Conservation (phyloP, 2,113 vertebrate genomes). For the Phylloscopus trochilus region DNA sequence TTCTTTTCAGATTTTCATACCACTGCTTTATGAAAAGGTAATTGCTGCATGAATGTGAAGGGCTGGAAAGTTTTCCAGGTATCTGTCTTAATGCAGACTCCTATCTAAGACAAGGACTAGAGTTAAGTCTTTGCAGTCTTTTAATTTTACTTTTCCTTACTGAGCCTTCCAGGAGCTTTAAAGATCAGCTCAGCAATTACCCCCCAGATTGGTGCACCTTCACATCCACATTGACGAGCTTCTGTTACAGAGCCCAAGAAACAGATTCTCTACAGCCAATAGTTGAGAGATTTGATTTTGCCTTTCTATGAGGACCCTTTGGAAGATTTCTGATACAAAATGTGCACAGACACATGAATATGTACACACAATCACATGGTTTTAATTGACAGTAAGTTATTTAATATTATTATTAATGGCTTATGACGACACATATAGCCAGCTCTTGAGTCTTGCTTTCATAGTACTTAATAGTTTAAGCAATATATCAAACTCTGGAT, state of each 20-base stretch:
- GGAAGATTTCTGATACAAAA: neutral
- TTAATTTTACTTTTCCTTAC: neutral
- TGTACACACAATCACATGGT: neutral
- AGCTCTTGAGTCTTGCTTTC: neutral
- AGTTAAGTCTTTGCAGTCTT: neutral
- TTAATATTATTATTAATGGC: neutral
- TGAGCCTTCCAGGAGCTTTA: neutral
- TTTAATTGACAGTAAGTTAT: neutral
- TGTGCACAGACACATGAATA: neutral
- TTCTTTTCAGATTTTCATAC: neutral
- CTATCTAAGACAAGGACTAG: neutral
- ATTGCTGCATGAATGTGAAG: neutral
- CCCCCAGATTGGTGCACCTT: neutral
- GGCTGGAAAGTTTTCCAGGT: neutral
- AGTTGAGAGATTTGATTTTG: neutral
- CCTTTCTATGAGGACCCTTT: neutral
- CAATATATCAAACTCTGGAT: neutral
- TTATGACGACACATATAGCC: neutral
- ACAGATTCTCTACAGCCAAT: neutral
- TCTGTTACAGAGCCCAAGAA: neutral
- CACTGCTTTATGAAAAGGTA: neutral
- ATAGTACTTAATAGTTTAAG: neutral
- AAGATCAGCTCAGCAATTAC: neutral
- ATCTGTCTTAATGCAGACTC: neutral
- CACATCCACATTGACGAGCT: neutral